A percentile compares a stretch with the other conserved stretches of the same genome.
phyloP scores from a whole-genome alignment of 2,888 invertebrate genomes.

The Cremastinae sp. region DNA sequence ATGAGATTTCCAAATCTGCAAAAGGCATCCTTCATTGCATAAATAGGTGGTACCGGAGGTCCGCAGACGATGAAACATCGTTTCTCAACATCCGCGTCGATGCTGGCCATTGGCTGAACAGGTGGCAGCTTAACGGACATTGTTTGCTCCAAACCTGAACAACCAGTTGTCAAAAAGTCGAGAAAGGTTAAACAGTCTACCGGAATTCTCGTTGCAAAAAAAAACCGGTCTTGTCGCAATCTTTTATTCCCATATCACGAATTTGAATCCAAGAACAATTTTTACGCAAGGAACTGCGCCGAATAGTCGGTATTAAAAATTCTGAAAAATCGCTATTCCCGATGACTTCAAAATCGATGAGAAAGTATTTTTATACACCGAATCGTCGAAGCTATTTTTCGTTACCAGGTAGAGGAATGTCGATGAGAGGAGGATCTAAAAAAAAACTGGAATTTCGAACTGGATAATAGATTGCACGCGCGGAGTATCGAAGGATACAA shows the following conservation, averaged over 20 bases:
- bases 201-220: background rate
- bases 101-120: slow-evolving; percentile 85
- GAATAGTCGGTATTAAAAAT: too few relatives aligned
- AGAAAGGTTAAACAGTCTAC: slow-evolving; percentile 47
- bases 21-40: slow-evolving; percentile 92
- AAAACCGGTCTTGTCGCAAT: background rate
- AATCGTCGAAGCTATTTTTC: too few relatives aligned
- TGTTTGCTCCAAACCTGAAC: slow-evolving; percentile 71
- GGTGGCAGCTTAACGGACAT: slow-evolving; percentile 87
- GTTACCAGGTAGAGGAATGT: too few relatives aligned
- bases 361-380: too few relatives aligned
- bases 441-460: background rate
- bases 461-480: background rate
- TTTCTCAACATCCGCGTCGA: slow-evolving; percentile 86
- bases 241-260: background rate
- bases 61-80: slow-evolving; percentile 80
- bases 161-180: slow-evolving; percentile 52
- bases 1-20: slow-evolving; percentile 95
- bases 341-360: too few relatives aligned
- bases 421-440: background rate
- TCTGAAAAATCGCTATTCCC: too few relatives aligned
- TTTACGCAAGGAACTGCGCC: too few relatives aligned
- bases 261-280: background rate
- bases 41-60: slow-evolving; percentile 85
- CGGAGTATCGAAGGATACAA: too few relatives aligned